These are phyloP conservation scores for Phocoena phocoena DNA, from an alignment of 2,113 vertebrate genomes.

Conservation along the genomic window DNA sequence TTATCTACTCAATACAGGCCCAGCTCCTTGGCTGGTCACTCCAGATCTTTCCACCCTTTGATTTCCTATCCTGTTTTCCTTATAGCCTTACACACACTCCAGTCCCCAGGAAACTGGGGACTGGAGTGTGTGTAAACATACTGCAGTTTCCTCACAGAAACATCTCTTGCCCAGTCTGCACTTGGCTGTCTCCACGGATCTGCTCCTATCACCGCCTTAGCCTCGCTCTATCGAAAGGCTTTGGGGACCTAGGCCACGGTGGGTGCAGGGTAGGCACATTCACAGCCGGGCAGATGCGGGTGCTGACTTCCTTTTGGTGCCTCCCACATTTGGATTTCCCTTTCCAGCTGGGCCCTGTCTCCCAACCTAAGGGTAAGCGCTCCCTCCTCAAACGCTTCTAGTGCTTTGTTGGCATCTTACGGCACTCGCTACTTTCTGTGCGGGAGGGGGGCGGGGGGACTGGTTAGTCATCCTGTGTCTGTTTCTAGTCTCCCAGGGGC, in stretches of 20 bases:
- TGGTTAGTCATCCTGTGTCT: not conserved
- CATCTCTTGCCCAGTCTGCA: accelerated
- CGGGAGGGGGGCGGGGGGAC: accelerated
- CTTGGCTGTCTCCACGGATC: not conserved
- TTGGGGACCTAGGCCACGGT: not conserved
- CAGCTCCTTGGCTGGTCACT: not conserved
- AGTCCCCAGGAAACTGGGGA: no score
- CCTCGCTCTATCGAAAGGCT: not conserved
- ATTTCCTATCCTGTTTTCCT: not conserved
- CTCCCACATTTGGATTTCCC: not conserved
- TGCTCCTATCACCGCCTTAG: not conserved
- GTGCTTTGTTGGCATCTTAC: no score
- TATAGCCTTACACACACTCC: not conserved
- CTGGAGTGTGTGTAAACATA: no score
- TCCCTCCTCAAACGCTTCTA: not conserved
- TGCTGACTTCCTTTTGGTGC: not conserved
- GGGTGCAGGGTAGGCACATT: no score
- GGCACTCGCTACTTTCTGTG: not conserved
- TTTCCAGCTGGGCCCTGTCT: not conserved
- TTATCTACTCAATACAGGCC: not conserved
- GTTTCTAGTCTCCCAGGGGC: not conserved
- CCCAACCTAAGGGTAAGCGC: not conserved
- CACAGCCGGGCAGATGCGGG: not conserved
- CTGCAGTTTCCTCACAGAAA: not conserved
- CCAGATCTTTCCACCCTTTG: not conserved